Conservation (phyloP, 2,113 vertebrate species). For the Stercorarius parasiticus region DNA sequence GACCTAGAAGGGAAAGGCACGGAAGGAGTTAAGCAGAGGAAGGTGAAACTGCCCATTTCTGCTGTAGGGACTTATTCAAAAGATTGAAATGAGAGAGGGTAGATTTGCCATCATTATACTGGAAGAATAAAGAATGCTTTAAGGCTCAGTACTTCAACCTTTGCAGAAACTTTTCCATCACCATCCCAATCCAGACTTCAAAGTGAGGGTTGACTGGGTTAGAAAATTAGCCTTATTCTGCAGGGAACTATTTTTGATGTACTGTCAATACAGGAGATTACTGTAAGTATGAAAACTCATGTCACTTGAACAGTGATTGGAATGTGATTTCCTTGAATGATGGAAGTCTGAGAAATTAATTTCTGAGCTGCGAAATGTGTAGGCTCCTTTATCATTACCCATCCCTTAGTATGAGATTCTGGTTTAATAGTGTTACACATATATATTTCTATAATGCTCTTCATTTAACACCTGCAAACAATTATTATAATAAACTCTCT, state of each 20-base stretch:
- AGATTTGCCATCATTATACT: slow-evolving; percentile 25
- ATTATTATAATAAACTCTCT: slow-evolving; percentile 7
- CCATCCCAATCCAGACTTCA: slow-evolving; percentile 39
- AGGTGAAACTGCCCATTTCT: slow-evolving; percentile 29
- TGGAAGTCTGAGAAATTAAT: slow-evolving; percentile 17
- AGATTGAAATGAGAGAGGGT: slow-evolving; percentile 33
- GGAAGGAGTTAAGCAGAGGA: slow-evolving; percentile 35
- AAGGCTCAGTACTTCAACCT: slow-evolving; percentile 24
- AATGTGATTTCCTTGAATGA: slow-evolving; percentile 29
- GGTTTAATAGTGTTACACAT: slow-evolving; percentile 4
- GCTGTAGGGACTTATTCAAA: slow-evolving; percentile 18
- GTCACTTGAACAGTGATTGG: slow-evolving; percentile 39
- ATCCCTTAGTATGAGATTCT: neutral
- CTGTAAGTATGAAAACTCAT: slow-evolving; percentile 40
- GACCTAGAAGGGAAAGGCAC: neutral
- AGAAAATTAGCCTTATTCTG: slow-evolving; percentile 42
- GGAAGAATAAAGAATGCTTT: slow-evolving; percentile 58
- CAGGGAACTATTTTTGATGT: slow-evolving; percentile 18
- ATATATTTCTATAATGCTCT: slow-evolving; percentile 1
- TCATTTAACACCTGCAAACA: slow-evolving; percentile 42
- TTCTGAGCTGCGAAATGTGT: neutral
- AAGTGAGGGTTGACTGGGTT: slow-evolving; percentile 33
- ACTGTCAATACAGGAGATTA: slow-evolving; percentile 29
- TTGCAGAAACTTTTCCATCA: slow-evolving; percentile 17
- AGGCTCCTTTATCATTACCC: neutral